Conservation (phyloP, 2,797 vertebrate genomes). For the Falco peregrinus region DNA sequence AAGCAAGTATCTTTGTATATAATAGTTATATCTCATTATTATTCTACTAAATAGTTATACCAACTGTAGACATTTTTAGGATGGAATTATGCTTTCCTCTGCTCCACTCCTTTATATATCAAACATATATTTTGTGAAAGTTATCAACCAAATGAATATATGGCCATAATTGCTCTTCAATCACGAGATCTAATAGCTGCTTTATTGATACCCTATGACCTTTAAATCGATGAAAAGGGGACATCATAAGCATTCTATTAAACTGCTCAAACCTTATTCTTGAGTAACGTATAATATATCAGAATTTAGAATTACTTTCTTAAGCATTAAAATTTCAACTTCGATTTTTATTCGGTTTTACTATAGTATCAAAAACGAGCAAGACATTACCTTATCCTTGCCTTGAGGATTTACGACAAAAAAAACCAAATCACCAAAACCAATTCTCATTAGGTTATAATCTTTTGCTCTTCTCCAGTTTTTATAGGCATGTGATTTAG, state of each 20-base stretch:
- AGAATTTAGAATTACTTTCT: background rate
- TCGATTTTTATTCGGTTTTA: background rate
- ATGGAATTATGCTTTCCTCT: background rate
- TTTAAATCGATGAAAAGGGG: background rate
- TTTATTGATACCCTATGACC: background rate
- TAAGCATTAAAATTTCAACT: background rate
- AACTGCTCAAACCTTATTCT: background rate
- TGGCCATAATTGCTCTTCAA: background rate
- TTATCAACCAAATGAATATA: background rate
- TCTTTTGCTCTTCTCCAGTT: background rate
- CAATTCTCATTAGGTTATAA: background rate
- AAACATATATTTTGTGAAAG: background rate
- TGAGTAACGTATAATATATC: background rate
- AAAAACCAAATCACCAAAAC: conserved; percentile 4
- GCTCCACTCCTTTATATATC: background rate
- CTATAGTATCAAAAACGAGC: background rate
- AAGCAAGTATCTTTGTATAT: background rate
- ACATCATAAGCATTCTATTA: background rate
- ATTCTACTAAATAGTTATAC: background rate
- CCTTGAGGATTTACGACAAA: background rate
- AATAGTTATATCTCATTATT: background rate
- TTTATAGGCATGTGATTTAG: background rate
- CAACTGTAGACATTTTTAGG: background rate
- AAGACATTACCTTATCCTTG: background rate
- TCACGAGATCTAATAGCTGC: background rate